A percentile compares a stretch with the other conserved stretches of the same genome.
These are phyloP conservation scores for Eustalomyia histrio DNA, from an alignment of 2,888 invertebrate genomes.

Conservation along the genomic window DNA sequence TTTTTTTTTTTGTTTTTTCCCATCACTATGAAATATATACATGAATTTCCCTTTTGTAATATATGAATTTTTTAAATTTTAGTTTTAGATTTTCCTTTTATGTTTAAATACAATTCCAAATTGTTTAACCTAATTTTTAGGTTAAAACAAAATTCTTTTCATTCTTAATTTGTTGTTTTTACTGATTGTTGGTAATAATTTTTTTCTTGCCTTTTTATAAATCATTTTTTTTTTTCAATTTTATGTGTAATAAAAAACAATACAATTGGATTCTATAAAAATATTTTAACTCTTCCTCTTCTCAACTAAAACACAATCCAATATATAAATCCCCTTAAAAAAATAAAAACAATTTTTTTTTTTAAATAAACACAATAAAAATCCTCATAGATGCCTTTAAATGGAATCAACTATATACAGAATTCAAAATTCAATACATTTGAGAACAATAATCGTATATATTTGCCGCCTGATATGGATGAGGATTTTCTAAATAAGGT, in stretches of 20 bases:
- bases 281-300: slow-evolving; percentile 40
- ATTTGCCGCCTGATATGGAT: slow-evolving; percentile 71
- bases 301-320: slow-evolving; percentile 4
- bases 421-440: slow-evolving; percentile 37
- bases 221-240: slow-evolving; percentile 15
- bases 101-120: not conserved
- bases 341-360: slow-evolving; percentile 9
- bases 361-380: slow-evolving; percentile 41
- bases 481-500: slow-evolving; percentile 74
- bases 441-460: slow-evolving; percentile 68
- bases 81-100: not conserved
- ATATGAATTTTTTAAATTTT: not conserved
- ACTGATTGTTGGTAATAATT: slow-evolving; percentile 16
- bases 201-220: not conserved
- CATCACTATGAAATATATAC: not conserved
- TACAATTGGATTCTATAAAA: slow-evolving; percentile 38
- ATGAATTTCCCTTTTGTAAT: not conserved
- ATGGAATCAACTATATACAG: slow-evolving; percentile 56
- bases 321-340: not conserved
- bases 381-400: slow-evolving; percentile 59
- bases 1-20: too few species aligned
- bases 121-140: slow-evolving; percentile 1
- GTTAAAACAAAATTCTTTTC: slow-evolving; percentile 27
- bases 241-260: slow-evolving; percentile 19
- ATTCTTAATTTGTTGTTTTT: slow-evolving; percentile 39